Evolutionary conservation across 2,888 invertebrate genomes (phyloP).

Genomic region (Drosophila macrospina): DNA sequence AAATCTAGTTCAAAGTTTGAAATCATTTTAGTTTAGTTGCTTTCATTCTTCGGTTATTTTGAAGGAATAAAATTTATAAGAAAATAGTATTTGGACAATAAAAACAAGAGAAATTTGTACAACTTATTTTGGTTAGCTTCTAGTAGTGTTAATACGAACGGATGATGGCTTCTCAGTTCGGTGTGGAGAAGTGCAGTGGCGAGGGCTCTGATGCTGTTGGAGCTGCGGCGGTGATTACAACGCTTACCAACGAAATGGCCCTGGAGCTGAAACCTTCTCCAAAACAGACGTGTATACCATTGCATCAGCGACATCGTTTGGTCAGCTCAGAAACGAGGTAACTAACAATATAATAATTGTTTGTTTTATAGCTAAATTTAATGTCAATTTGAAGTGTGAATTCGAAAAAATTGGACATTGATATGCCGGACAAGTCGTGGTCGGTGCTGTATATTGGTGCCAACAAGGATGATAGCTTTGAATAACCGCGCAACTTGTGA

Average conservation of each 20-base stretch:
- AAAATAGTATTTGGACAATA: constrained; percentile 41
- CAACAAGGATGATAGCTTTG: constrained; percentile 41
- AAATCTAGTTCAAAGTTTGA: constrained; percentile 1
- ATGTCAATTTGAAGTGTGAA: constrained; percentile 13
- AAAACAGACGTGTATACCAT: constrained; percentile 63
- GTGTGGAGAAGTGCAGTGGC: constrained; percentile 32
- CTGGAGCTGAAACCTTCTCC: constrained; percentile 66
- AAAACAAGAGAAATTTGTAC: constrained; percentile 28
- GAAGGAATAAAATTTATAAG: constrained; percentile 35
- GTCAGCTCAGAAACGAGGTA: constrained; percentile 55
- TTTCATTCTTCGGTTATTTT: constrained; percentile 39
- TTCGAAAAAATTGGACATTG: constrained; percentile 33
- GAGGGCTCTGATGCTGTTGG: constrained; percentile 26
- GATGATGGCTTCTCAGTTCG: constrained; percentile 43
- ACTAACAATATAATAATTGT: background rate
- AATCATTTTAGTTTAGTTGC: constrained; percentile 37
- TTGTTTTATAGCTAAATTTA: background rate
- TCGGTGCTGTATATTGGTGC: constrained; percentile 68
- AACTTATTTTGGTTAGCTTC: constrained; percentile 25
- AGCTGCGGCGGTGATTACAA: constrained; percentile 12
- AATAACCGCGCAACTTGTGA: constrained; percentile 27
- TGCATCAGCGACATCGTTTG: constrained; percentile 47
- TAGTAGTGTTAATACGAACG: background rate
- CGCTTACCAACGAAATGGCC: constrained; percentile 37
- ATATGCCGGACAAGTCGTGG: constrained; percentile 73